A percentile compares a stretch with the other conserved stretches of the same genome.
These are phyloP conservation scores for Plagodis pulveraria DNA, from an alignment of 2,888 invertebrate genomes.

Conservation along the genomic window DNA sequence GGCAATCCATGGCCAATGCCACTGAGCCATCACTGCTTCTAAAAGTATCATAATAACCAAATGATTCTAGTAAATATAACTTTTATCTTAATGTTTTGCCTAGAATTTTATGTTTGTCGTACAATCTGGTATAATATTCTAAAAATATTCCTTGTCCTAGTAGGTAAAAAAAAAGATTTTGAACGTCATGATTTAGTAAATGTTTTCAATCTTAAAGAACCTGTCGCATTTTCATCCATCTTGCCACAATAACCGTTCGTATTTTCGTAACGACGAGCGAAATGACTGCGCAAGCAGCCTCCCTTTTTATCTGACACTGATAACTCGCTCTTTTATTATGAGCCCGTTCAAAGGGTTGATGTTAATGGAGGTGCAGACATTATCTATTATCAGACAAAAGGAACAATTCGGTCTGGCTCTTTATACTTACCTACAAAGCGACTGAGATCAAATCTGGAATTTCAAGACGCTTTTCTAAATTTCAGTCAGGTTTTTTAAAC, in stretches of 20 bases:
- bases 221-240: conserved; percentile 2
- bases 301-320: conserved; percentile 39
- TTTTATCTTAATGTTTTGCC: too few relatives aligned
- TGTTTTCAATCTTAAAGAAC: background rate
- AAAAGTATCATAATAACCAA: too few relatives aligned
- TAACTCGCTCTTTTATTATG: conserved; percentile 40
- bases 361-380: conserved; percentile 48
- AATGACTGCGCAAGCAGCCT: conserved; percentile 31
- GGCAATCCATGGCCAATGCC: too few relatives aligned
- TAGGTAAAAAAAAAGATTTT: too few relatives aligned
- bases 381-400: conserved; percentile 48
- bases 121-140: too few relatives aligned
- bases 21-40: too few relatives aligned
- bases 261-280: conserved; percentile 32
- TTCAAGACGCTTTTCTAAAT: conserved; percentile 26
- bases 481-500: background rate
- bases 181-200: too few relatives aligned
- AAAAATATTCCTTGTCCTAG: too few relatives aligned
- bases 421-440: conserved; percentile 41
- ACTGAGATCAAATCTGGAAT: conserved; percentile 25
- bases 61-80: too few relatives aligned
- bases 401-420: conserved; percentile 40
- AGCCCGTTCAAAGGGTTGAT: conserved; percentile 40
- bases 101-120: too few relatives aligned
- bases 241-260: conserved; percentile 16